Evolutionary conservation across 2,797 vertebrate genomes (phyloP), one percentile per base, ranked within the genome.

Genomic region (Myotis myotis): DNA sequence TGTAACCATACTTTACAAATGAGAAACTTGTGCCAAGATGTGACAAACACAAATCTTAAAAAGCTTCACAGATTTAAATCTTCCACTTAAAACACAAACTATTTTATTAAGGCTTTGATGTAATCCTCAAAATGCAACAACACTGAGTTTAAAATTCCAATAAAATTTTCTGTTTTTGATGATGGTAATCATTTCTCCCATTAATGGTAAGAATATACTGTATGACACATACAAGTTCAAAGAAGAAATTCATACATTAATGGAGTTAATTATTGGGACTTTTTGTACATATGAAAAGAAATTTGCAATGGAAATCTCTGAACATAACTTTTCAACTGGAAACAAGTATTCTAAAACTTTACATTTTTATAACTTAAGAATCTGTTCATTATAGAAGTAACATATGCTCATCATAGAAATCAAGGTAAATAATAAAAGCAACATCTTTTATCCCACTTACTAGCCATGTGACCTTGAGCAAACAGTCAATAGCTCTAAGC

Each of bases 11-110:
- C 87, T 49, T 49, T 75, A 95, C 89, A 96, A 95, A 96, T 1
- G 28, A 92, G 87, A 89, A 93, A 87, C 30, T 78, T 7, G 1
- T 86, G 92, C 89, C 91, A 93, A 94, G 89, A 94, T 5, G 2
- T 75, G 80, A 97, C 91, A 93, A 86, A 93, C 76, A 88, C 28
- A 89, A 87, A 95, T 82, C 87, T 94, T 71, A 81, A 94, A 95
- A 95, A 92, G 85, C 70, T 83, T 72, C 87, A 79, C 71, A 93
- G 68, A 94, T 87, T 87, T 70, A 81, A 92, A 70, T 51, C 68
- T 96, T 93, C 87, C 89, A 96, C 84, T 88, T 93, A 95, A 93
- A 94, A 92, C 70, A 84, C 70, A 25, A 94, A 76, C 89, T 36
- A 64, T 95, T 93, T 96, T 76, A 87, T 79, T 60, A 36, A 53